Base-by-base conservation (phyloP, 2,113 vertebrate species). In the Butorides virescens region DNA sequence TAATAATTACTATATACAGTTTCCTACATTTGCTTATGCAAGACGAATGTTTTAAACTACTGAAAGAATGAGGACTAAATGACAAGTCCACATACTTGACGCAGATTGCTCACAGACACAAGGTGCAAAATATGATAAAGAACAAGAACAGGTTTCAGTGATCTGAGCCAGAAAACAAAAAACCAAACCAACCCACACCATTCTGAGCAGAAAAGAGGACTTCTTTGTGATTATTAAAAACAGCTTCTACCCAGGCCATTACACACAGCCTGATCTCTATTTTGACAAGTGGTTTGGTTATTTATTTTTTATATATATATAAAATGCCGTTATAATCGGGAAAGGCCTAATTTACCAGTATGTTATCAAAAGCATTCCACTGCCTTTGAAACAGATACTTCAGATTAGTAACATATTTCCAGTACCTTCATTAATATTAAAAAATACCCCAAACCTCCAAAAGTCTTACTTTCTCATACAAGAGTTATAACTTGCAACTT, bases 61-160 rank as follows among this genome's bases (percentile, higher is more conserved):
- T 79, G 67, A 52, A 74, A 90, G 34, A 58, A 88, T 30, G 6
- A 49, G 82, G 53, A 76, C 25, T 66, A 63, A 75, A 44, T 73
- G 67, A 65, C 63, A 90, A 86, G 75, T 47, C n/a, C 75, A 70
- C 30, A 26, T 2, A 63, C 7, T 42, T 56, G 42, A 70, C 1
- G 0, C 61, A 87, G 52, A 77, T 18, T 63, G 66, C 62, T 88
- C 85, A 68, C 11, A 83, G 62, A 84, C 53, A 90, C 75, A 70
- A 82, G 75, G 92, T 93, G 50, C 34, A 88, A 86, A 91, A 83
- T 9, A 59, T 1, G n/a, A 79, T 58, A 52, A 83, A 88, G 86
- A 94, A 93, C 44, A 61, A 9, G 22, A 95, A 95, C 62, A 92
- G 82, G 75, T 90, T 94, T 76, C n/a, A 37, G 88, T 42, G 50